phyloP scores from a whole-genome alignment of 2,113 vertebrate species.

The Axis porcinus region DNA sequence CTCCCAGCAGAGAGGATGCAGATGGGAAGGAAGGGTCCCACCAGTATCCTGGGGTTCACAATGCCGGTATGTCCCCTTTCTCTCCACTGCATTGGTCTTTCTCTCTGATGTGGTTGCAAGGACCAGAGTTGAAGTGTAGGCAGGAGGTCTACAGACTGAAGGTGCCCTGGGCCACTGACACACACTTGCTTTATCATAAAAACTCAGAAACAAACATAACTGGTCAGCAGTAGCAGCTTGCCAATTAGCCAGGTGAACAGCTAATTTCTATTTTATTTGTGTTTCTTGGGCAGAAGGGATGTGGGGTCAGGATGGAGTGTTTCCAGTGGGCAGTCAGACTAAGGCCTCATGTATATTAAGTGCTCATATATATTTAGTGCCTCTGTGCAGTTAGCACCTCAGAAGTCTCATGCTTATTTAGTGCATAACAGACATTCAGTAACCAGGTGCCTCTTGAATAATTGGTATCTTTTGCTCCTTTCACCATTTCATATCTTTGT shows the following conservation, averaged over 20 bases:
- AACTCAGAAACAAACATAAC: background rate
- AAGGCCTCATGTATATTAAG: background rate
- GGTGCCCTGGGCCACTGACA: background rate
- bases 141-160: background rate
- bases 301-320: background rate
- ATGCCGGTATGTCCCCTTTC: fast-evolving
- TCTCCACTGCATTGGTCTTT: background rate
- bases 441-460: background rate
- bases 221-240: background rate
- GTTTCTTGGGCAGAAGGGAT: background rate
- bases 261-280: background rate
- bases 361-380: background rate
- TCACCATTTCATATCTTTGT: background rate
- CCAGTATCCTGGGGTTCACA: background rate
- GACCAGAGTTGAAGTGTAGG: background rate
- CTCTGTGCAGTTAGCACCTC: background rate
- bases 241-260: background rate
- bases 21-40: background rate
- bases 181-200: background rate
- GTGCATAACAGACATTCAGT: background rate
- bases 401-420: background rate
- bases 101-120: background rate
- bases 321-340: background rate
- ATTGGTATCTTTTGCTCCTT: background rate
- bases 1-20: background rate